These are phyloP conservation scores for Microtus pennsylvanicus DNA, from an alignment of 2,113 vertebrate genomes.

Conservation along the genomic window DNA sequence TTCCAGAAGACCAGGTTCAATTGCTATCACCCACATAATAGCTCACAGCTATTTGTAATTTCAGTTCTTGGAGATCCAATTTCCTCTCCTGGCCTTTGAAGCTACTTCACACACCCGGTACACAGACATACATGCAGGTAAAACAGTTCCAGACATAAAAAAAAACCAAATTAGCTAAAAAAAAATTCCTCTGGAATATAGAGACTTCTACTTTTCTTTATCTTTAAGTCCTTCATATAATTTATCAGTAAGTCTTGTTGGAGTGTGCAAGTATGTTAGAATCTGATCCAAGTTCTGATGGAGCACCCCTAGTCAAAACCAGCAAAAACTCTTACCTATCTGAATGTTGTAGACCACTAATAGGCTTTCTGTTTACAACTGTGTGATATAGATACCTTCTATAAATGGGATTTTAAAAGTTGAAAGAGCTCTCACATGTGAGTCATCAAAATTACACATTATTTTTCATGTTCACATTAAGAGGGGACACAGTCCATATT, in stretches of 20 bases:
- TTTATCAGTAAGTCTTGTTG: not conserved
- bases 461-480: constrained; percentile 1
- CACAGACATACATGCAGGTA: accelerated
- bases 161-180: not conserved
- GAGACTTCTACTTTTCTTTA: not conserved
- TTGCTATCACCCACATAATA: not conserved
- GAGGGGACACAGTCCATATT: not conserved
- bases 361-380: not conserved
- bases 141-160: not conserved
- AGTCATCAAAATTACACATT: not conserved
- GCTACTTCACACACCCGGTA: not conserved
- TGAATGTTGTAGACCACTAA: not conserved
- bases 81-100: not conserved
- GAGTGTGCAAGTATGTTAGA: not conserved
- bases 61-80: not conserved
- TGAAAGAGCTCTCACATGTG: not conserved
- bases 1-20: not conserved
- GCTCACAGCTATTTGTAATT: not conserved
- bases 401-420: constrained; percentile 36
- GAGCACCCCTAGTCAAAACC: not conserved
- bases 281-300: not conserved
- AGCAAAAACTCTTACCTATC: not conserved
- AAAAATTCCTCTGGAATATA: not conserved
- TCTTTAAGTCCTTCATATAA: not conserved
- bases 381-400: not conserved